Evolutionary conservation across 2,888 invertebrate genomes (phyloP).

Genomic region (Prenolepis imparis): DNA sequence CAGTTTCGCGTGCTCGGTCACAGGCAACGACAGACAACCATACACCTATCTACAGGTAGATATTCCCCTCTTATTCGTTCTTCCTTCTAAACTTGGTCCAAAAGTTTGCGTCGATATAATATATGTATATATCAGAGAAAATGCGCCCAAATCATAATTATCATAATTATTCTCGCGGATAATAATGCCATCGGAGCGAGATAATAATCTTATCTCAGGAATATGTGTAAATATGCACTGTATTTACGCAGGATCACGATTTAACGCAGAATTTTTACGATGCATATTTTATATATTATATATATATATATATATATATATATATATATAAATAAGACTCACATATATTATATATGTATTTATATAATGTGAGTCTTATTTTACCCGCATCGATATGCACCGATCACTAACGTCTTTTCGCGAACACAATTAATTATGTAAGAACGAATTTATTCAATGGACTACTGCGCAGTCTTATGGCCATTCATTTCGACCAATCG

Average conservation of each 20-base stretch:
- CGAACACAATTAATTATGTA: constrained; percentile 57
- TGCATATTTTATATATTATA: background rate
- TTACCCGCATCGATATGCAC: constrained; percentile 66
- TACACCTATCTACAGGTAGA: constrained; percentile 98
- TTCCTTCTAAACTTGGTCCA: constrained; percentile 76
- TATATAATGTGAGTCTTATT: constrained; percentile 34
- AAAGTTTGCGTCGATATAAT: constrained; percentile 63
- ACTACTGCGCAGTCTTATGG: constrained; percentile 49
- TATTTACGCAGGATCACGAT: constrained; percentile 63
- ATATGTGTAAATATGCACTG: constrained; percentile 53
- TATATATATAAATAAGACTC: background rate
- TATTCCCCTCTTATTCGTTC: constrained; percentile 82
- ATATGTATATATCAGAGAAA: constrained; percentile 30
- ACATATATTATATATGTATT: background rate
- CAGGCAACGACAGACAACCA: constrained; percentile 97
- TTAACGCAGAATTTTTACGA: background rate
- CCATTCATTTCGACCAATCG: constrained; percentile 65
- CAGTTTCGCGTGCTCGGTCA: constrained; percentile 99
- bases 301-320: background rate
- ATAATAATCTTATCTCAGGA: background rate
- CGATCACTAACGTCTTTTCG: constrained; percentile 57
- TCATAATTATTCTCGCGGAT: background rate
- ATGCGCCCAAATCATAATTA: background rate
- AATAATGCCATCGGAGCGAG: background rate
- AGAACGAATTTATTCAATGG: constrained; percentile 57